phyloP scores from a whole-genome alignment of 2,888 invertebrate genomes.

The Dynastes hyllus region DNA sequence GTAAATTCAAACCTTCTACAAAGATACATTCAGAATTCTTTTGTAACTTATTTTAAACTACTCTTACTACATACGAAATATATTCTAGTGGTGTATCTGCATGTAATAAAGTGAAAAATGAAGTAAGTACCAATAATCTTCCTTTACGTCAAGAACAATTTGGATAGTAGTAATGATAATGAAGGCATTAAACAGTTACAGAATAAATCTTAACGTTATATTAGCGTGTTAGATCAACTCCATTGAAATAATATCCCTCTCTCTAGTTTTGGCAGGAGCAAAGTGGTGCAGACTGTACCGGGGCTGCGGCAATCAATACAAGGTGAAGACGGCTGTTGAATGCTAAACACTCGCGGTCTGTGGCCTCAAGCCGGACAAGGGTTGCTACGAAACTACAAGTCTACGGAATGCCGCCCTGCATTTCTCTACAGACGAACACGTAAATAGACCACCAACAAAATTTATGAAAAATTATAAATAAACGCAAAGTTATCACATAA shows the following conservation, averaged over 20 bases:
- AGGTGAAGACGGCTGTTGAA: conserved; percentile 76
- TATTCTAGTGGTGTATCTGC: no score
- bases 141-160: no score
- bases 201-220: no score
- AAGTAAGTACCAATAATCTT: no score
- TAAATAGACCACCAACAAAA: conserved; percentile 8
- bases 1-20: no score
- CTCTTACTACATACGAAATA: no score
- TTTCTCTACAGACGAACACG: conserved; percentile 34
- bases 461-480: not conserved
- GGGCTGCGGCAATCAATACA: conserved; percentile 79
- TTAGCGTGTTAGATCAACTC: conserved; percentile 15
- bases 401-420: conserved; percentile 55
- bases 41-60: no score
- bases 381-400: conserved; percentile 56
- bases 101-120: no score
- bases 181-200: no score
- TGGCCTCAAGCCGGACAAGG: conserved; percentile 64
- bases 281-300: conserved; percentile 60
- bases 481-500: no score
- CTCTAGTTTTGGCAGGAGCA: conserved; percentile 55
- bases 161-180: no score
- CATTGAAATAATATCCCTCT: conserved; percentile 46
- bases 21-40: no score
- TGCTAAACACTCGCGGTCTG: conserved; percentile 73